Base-by-base conservation (phyloP, 2,113 vertebrate genomes). In the Poecilia latipinna region DNA sequence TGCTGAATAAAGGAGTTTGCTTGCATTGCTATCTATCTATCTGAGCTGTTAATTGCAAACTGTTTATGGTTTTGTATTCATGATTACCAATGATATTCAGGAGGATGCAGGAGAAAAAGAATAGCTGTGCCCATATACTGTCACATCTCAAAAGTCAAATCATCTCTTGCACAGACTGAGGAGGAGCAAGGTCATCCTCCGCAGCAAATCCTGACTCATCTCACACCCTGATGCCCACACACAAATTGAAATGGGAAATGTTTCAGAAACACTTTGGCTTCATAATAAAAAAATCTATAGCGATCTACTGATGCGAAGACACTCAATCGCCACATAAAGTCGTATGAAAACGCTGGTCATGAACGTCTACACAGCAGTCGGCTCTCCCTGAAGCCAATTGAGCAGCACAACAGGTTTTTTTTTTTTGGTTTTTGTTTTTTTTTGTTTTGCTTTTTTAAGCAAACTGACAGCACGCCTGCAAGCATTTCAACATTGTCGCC, bases 121-220 rank as follows among this genome's bases (percentile, higher is more conserved):
- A 60, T 73, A 72, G 83, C 72, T 65, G 64, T 79, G 60, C 76
- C 68, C 74, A 51, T 74, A 75, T 33, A 83, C 83, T 81, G 77
- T 82, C 85, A 88, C 83, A 82, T 85, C 69, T 60, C 65, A 61
- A 80, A 88, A 89, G 87, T 86, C 81, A 82, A 77, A 87, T 79
- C 80, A 78, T 42, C 1, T 84, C 81, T 81, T 17, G 37, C 68
- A 62, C 72, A 82, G 80, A 71, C 37, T 68, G 73, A 80, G 39
- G 74, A 77, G 35, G 74, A 88, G 85, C 62, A 69, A 90, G 91
- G 91, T 93, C 90, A 89, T 87, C 82, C 78, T 89, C 89, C 12
- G 31, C 85, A 85, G 87, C 84, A 69, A 74, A 74, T 74, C 86
- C 86, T 79, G 87, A 90, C 78, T 89, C 88, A 90, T 88, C 85